Percentiles rank a stretch among this genome's conserved stretches.
phyloP scores from a whole-genome alignment of 2,888 invertebrate species.

The Trichogramma dendrolimi region DNA sequence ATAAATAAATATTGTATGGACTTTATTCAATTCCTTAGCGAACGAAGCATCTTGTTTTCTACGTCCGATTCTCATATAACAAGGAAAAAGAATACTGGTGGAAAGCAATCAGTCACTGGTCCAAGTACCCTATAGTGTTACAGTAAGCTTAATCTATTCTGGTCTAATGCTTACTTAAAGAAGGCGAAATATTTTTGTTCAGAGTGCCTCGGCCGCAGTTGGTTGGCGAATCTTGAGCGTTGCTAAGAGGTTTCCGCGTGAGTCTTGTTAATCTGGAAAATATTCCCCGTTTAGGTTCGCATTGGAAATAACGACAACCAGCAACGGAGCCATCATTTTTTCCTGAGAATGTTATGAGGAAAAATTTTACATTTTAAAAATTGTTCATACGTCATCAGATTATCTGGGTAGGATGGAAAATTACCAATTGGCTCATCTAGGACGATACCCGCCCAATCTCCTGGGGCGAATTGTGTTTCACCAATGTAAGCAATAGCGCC shows the following conservation, averaged over 20 bases:
- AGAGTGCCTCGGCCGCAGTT: constrained; percentile 53
- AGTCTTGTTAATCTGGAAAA: constrained; percentile 86
- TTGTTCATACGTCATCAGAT: not conserved
- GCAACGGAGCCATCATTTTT: constrained; percentile 96
- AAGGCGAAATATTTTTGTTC: constrained; percentile 49
- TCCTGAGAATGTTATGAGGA: constrained; percentile 59
- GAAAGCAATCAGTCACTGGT: no score
- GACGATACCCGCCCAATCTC: constrained; percentile 97
- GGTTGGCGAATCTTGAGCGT: constrained; percentile 46
- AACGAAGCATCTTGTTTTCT: no score
- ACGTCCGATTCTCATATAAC: no score
- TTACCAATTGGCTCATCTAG: constrained; percentile 91
- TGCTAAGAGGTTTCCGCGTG: constrained; percentile 66
- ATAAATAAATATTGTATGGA: no score
- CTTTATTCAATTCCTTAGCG: no score
- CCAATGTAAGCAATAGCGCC: constrained; percentile 92
- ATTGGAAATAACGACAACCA: constrained; percentile 89
- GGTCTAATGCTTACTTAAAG: constrained; percentile 45
- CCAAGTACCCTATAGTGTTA: no score
- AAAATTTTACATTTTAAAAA: not conserved
- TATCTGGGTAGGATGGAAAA: constrained; percentile 29
- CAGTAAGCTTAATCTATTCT: no score
- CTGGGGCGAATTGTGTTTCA: constrained; percentile 94
- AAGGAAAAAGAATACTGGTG: no score
- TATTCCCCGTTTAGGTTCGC: constrained; percentile 86